Evolutionary conservation across 2,888 invertebrate species (phyloP), one percentile per base, ranked within the genome.

Genomic region (Zygaena filipendulae): DNA sequence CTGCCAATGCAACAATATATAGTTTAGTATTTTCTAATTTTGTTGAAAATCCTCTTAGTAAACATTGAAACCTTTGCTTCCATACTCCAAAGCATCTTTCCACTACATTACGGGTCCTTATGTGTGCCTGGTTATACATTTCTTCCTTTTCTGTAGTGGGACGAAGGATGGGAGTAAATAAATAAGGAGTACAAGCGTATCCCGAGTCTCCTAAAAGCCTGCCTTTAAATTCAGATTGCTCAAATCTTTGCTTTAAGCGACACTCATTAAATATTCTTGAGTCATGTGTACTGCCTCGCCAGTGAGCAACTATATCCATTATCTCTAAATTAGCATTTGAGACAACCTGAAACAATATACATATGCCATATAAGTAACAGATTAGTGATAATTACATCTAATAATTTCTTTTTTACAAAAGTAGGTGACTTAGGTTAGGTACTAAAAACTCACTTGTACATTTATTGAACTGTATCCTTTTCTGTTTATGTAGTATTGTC

Each of bases 271-370:
- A 39, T 21, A 47, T 40, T 21, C 39, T 27, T 3, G 38, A 35
- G 19, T 42, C 43, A 34, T 42, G 44, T 6, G 36, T 30, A 14
- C 39, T 38, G 23, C 43, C 42, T 21, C 39, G 36, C 43, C 44
- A 43, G 5, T 29, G 32, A 18, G 40, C 42, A 4, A 45, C 40
- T 23, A 35, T 42, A 22, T 39, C 36, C 30, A 28, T 35, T 4
- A 46, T 45, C 23, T 38, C 22, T 14, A 42, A 30, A 11, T 36
- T 33, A 5, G 40, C 34, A 36, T 43, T 24, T 16, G 25, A 37
- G 5, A 38, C 30, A 10, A 36, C 29, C 38, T 38, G 21, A 21
- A 31, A 38, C n/a, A 33, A 26, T 13, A 22, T n/a, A 19, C 14
- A 28, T 8, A 14, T 13, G n/a, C n/a, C n/a, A 16, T 7, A 16